A percentile compares a stretch with the other conserved stretches of the same genome.
These are phyloP conservation scores for Blastobasis lacticolella DNA, from an alignment of 2,888 invertebrate species.

Conservation along the genomic window DNA sequence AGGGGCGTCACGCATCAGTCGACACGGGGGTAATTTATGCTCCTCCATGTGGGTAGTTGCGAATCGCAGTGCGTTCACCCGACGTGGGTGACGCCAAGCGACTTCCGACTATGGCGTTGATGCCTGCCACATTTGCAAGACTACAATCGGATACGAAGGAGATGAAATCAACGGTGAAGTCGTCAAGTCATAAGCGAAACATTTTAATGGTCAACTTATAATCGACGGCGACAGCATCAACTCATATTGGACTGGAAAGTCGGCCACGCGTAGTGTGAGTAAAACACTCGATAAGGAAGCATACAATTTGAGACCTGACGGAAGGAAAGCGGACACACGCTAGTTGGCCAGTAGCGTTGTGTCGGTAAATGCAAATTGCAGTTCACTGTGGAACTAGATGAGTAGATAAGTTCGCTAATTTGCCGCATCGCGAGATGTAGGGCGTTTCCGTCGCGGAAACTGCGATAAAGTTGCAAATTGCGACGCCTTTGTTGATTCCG, in stretches of 20 bases:
- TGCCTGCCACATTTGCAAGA: slow-evolving; percentile 7
- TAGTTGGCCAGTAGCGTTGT: slow-evolving; percentile 19
- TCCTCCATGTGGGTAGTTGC: slow-evolving; percentile 36
- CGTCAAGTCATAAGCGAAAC: background rate
- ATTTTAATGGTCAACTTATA: background rate
- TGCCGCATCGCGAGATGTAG: slow-evolving; percentile 41
- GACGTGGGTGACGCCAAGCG: slow-evolving; percentile 33
- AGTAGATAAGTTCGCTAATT: slow-evolving; percentile 32
- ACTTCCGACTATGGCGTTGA: slow-evolving; percentile 8
- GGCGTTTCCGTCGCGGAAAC: slow-evolving; percentile 22
- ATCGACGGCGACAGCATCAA: background rate
- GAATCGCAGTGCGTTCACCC: slow-evolving; percentile 44
- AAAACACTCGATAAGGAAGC: background rate
- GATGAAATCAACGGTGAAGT: slow-evolving; percentile 8
- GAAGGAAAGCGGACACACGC: slow-evolving; percentile 19
- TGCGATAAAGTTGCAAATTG: slow-evolving; percentile 37
- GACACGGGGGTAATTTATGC: slow-evolving; percentile 6
- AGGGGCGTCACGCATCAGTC: background rate
- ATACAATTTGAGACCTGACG: slow-evolving; percentile 2
- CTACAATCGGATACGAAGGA: background rate
- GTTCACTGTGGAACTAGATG: slow-evolving; percentile 13
- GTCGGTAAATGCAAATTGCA: slow-evolving; percentile 25
- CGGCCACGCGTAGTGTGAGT: background rate
- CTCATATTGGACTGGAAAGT: background rate
- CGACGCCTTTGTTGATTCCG: slow-evolving; percentile 20